A percentile compares a stretch with the other conserved stretches of the same genome.
phyloP scores from a whole-genome alignment of 2,888 invertebrate genomes.

The Tenthredo notha region DNA sequence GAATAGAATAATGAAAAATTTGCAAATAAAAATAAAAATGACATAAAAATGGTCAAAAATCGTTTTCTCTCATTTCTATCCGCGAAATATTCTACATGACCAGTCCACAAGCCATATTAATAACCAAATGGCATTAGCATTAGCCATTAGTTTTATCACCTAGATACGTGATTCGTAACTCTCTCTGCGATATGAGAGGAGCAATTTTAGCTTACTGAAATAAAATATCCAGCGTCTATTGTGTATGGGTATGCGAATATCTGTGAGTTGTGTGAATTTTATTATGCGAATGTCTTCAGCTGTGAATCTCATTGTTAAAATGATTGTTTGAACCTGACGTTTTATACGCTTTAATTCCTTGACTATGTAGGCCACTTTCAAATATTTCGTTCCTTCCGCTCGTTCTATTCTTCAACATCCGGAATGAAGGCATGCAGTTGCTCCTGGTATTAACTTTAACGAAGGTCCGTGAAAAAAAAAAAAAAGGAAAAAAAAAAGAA shows the following conservation, averaged over 20 bases:
- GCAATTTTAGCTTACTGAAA: neutral
- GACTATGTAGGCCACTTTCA: conserved; percentile 50
- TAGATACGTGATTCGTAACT: neutral
- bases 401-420: conserved; percentile 49
- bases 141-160: neutral
- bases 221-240: neutral
- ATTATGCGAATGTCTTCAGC: neutral
- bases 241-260: neutral
- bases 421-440: conserved; percentile 34
- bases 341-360: conserved; percentile 47
- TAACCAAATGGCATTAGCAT: too few species aligned
- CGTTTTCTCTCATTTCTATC: neutral
- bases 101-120: too few species aligned
- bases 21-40: neutral
- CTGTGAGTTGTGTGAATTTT: neutral
- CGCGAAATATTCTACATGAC: too few species aligned
- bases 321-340: conserved; percentile 1
- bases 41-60: neutral
- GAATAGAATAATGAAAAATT: neutral
- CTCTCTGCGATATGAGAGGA: neutral
- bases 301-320: conserved; percentile 4
- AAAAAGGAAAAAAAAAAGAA: neutral
- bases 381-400: conserved; percentile 50
- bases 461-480: neutral
- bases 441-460: conserved; percentile 28